Conservation (phyloP, 2,888 invertebrate species). For the Lissonota sp. region DNA sequence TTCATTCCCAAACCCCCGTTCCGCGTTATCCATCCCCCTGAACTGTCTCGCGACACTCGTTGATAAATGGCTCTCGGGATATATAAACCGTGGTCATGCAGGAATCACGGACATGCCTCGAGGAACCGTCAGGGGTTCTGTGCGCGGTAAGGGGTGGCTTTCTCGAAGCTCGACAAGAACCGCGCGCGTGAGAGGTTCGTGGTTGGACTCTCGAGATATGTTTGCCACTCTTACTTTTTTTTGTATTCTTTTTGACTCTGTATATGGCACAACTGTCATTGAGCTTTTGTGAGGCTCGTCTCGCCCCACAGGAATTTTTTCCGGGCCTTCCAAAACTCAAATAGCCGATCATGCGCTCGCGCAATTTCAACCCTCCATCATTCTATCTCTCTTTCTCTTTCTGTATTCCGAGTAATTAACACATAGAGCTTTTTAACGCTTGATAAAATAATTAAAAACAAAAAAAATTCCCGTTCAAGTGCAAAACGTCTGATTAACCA, state of each 20-base stretch:
- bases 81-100: no score
- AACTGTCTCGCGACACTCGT: no score
- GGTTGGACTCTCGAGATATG: constrained; percentile 40
- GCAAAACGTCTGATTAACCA: constrained; percentile 11
- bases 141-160: neutral
- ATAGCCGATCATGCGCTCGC: neutral
- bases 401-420: constrained; percentile 14
- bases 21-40: constrained; percentile 21
- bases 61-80: no score
- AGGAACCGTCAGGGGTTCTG: no score
- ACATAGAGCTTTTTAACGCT: neutral
- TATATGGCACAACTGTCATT: constrained; percentile 12
- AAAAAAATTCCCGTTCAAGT: neutral
- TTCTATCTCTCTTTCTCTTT: neutral
- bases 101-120: no score
- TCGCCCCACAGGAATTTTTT: constrained; percentile 68
- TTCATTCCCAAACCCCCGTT: neutral
- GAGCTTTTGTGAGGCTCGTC: constrained; percentile 27
- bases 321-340: constrained; percentile 49
- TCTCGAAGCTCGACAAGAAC: constrained; percentile 71
- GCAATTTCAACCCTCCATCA: neutral
- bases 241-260: neutral
- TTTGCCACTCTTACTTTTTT: neutral
- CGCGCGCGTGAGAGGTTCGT: constrained; percentile 71
- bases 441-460: constrained; percentile 1